Conservation (phyloP, 2,888 invertebrate genomes). For the Drosophila lacicola region DNA sequence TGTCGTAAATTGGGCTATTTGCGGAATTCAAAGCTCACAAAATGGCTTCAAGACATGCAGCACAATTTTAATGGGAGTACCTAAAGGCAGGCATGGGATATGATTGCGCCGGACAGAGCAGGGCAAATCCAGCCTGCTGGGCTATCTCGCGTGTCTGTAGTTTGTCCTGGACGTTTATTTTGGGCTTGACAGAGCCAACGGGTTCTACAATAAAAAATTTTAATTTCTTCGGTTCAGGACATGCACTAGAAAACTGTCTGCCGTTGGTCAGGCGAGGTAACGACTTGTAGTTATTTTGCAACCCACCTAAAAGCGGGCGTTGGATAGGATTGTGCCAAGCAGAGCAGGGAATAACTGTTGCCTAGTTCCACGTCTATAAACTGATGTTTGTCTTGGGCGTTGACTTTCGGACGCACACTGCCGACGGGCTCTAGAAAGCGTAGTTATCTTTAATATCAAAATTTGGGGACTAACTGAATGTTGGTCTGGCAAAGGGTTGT, state of each 20-base stretch:
- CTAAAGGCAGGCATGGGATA: constrained; percentile 91
- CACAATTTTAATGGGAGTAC: constrained; percentile 83
- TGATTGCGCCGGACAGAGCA: constrained; percentile 91
- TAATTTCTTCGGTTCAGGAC: constrained; percentile 8
- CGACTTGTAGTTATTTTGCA: not conserved
- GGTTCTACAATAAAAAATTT: constrained; percentile 83
- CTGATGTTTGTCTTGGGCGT: constrained; percentile 86
- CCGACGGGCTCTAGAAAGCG: constrained; percentile 86
- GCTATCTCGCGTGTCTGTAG: constrained; percentile 86
- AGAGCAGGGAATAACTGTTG: constrained; percentile 87
- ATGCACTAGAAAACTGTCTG: constrained; percentile 45
- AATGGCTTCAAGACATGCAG: constrained; percentile 42
- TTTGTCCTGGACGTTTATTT: constrained; percentile 90
- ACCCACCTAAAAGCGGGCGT: constrained; percentile 89
- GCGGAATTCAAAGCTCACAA: constrained; percentile 19
- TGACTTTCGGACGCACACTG: constrained; percentile 88
- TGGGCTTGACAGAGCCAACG: constrained; percentile 86
- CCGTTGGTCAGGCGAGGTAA: constrained; percentile 1
- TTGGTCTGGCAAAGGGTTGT: constrained; percentile 14
- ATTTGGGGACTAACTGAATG: constrained; percentile 45
- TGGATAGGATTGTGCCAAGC: constrained; percentile 89
- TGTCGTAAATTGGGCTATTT: constrained; percentile 55
- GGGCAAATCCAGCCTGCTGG: constrained; percentile 86
- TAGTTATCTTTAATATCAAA: constrained; percentile 10
- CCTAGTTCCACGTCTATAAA: constrained; percentile 80